These are phyloP conservation scores for Dendrocincla fuliginosa DNA, from an alignment of 2,797 vertebrate genomes.

Conservation along the genomic window DNA sequence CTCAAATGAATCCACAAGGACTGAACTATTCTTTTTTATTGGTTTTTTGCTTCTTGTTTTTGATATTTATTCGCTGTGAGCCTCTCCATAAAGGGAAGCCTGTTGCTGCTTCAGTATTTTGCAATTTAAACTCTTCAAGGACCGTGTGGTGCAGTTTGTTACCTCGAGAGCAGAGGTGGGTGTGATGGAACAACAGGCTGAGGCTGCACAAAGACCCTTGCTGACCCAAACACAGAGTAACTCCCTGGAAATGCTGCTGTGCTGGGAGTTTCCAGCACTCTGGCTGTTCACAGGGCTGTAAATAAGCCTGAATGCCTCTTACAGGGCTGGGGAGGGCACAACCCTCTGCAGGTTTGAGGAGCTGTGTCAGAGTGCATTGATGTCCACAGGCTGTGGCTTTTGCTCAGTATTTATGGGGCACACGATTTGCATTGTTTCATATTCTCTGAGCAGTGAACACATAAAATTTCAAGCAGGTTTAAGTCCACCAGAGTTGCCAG, in stretches of 20 bases:
- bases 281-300: background rate
- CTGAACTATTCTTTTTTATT: background rate
- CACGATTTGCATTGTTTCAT: background rate
- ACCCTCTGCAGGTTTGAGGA: background rate
- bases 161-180: background rate
- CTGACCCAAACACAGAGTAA: background rate
- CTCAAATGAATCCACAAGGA: background rate
- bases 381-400: background rate
- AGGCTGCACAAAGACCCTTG: background rate
- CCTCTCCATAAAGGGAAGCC: background rate
- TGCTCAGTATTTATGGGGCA: background rate
- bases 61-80: background rate
- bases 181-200: background rate
- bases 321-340: background rate
- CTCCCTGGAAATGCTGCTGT: background rate
- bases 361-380: accelerated
- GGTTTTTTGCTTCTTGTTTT: background rate
- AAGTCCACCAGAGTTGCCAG: background rate
- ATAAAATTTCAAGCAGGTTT: background rate
- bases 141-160: background rate
- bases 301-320: background rate
- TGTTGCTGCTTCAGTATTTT: background rate
- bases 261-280: background rate
- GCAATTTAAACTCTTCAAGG: background rate
- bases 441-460: background rate